Conservation (phyloP, 2,888 invertebrate genomes). For the Synergus laeviventris region DNA sequence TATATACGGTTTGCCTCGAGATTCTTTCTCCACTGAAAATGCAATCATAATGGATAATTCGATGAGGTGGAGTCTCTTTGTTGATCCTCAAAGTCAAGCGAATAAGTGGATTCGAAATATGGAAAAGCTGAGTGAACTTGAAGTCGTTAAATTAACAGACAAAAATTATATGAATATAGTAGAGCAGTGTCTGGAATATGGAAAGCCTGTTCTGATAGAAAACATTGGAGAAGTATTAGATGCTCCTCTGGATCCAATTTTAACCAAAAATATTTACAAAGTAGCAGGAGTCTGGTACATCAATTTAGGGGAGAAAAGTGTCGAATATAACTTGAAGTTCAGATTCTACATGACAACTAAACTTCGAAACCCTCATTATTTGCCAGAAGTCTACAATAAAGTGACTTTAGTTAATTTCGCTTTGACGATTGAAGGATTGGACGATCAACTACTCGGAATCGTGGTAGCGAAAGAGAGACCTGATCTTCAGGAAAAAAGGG, state of each 20-base stretch:
- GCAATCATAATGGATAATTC: slow-evolving; percentile 89
- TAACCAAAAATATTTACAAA: slow-evolving; percentile 85
- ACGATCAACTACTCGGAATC: slow-evolving; percentile 90
- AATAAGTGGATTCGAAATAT: slow-evolving; percentile 91
- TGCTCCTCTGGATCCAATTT: slow-evolving; percentile 86
- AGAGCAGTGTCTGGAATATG: slow-evolving; percentile 86
- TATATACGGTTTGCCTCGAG: slow-evolving; percentile 87
- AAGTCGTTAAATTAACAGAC: slow-evolving; percentile 86
- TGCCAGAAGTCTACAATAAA: slow-evolving; percentile 90
- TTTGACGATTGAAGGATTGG: slow-evolving; percentile 87
- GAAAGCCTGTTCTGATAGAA: slow-evolving; percentile 86
- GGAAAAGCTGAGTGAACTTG: slow-evolving; percentile 85
- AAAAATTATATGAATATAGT: slow-evolving; percentile 86
- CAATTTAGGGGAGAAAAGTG: slow-evolving; percentile 86
- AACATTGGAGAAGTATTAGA: slow-evolving; percentile 88
- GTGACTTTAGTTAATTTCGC: slow-evolving; percentile 91
- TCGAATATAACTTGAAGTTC: slow-evolving; percentile 87
- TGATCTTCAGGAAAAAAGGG: slow-evolving; percentile 88
- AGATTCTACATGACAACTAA: slow-evolving; percentile 89
- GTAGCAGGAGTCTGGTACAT: slow-evolving; percentile 87
- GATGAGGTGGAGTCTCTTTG: slow-evolving; percentile 86
- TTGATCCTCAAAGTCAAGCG: slow-evolving; percentile 91
- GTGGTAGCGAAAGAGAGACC: slow-evolving; percentile 91
- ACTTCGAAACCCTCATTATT: slow-evolving; percentile 89
- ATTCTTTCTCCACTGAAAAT: slow-evolving; percentile 90